A percentile compares a stretch with the other conserved stretches of the same genome.
These are phyloP conservation scores for Drosophila murphyi DNA, from an alignment of 1,140 invertebrate genomes.

Conservation along the genomic window DNA sequence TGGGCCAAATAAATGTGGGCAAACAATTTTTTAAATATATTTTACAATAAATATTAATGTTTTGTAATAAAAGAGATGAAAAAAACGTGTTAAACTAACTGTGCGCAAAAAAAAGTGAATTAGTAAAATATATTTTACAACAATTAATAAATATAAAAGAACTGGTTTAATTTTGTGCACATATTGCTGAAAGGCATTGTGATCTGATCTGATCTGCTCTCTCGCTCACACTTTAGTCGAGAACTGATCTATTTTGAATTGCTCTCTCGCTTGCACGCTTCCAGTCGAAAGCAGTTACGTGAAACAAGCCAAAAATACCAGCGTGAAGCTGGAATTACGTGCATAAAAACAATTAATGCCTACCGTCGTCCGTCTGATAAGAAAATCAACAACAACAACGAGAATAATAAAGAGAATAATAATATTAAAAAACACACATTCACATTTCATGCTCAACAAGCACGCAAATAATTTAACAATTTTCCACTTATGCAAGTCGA, in stretches of 20 bases:
- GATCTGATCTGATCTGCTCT: no score
- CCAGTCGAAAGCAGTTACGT: constrained; percentile 3
- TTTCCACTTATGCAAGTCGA: background rate
- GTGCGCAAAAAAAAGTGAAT: no score
- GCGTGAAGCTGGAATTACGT: constrained; percentile 29
- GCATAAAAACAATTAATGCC: constrained; percentile 1
- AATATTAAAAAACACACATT: no score
- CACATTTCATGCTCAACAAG: background rate
- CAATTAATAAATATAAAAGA: no score
- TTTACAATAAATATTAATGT: no score
- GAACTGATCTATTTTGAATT: background rate
- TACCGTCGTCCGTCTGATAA: background rate
- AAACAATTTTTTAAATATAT: no score
- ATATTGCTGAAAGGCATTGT: no score
- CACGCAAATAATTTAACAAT: background rate
- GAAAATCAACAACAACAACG: no score
- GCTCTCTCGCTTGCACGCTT: background rate
- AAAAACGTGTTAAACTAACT: no score
- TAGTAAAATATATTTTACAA: no score
- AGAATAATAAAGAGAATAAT: background rate
- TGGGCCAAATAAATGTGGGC: constrained; percentile 19
- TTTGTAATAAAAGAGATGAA: no score
- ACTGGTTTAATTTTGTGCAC: background rate
- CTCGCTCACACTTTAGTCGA: no score
- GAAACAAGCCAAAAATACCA: constrained; percentile 33